Conservation (phyloP, 2,797 vertebrate species). For the Cyprinella venusta region DNA sequence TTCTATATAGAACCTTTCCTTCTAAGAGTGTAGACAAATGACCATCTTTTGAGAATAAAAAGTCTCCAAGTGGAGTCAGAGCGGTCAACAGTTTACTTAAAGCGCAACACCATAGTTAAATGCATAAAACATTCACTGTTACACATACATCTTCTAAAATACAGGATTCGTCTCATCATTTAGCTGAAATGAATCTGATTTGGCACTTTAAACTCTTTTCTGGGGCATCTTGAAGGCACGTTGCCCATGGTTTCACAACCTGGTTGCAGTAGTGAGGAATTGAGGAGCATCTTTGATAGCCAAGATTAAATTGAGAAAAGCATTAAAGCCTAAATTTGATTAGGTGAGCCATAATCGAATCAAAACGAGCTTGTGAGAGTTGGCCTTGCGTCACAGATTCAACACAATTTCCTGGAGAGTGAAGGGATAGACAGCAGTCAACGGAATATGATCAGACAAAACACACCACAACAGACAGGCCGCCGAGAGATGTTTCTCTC, state of each 20-base stretch:
- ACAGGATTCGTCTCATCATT: background rate
- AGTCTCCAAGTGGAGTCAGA: slow-evolving; percentile 20
- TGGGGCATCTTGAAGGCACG: slow-evolving; percentile 22
- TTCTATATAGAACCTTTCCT: too few species aligned
- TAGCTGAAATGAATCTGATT: slow-evolving; percentile 26
- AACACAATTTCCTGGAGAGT: slow-evolving; percentile 63
- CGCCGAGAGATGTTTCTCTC: background rate
- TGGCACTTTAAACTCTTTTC: slow-evolving; percentile 28
- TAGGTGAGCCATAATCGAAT: slow-evolving; percentile 63
- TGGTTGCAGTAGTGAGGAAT: slow-evolving; percentile 39
- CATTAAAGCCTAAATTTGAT: slow-evolving; percentile 63
- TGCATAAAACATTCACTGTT: background rate
- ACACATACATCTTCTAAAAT: slow-evolving; percentile 6
- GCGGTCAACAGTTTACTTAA: slow-evolving; percentile 11
- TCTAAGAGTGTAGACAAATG: background rate
- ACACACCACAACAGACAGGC: slow-evolving; percentile 40
- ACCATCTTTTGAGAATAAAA: background rate
- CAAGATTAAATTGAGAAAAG: slow-evolving; percentile 64
- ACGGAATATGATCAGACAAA: slow-evolving; percentile 48
- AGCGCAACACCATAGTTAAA: background rate
- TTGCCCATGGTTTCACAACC: slow-evolving; percentile 47
- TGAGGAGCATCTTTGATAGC: slow-evolving; percentile 51
- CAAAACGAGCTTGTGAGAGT: slow-evolving; percentile 55
- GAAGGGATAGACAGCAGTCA: slow-evolving; percentile 52
- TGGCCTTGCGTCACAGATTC: slow-evolving; percentile 60